Evolutionary conservation across 2,888 invertebrate species (phyloP), one percentile per base, ranked within the genome.

Genomic region (Eristalis tenax): DNA sequence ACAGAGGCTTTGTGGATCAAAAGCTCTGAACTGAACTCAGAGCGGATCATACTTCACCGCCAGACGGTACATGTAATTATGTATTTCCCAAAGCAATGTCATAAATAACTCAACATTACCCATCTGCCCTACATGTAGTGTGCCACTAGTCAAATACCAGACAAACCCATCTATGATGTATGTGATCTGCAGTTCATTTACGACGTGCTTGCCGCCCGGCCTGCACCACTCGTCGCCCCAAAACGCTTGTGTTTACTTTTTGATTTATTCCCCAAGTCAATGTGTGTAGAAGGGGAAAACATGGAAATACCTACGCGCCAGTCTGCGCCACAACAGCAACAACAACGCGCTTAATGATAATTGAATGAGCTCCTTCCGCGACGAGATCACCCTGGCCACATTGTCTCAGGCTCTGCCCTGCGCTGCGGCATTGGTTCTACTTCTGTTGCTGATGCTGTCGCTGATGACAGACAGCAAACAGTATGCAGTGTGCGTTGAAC

Each of bases 351-450:
- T 66, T 83, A 78, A 78, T 63, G 69, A 76, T 87, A 83, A 87
- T 83, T 83, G 87, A 87, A 87, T 80, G 87, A 83, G 87, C 87
- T 83, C 65, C 87, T 83, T 87, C 87, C 87, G 79, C 63, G 87
- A 80, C 57, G 71, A 73, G 63, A 83, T 75, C 76, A 83, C 79
- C 83, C 83, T 8, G 69, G 40, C 32, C 73, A 75, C 83, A 86
- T 83, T 87, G 86, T 79, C 78, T 87, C 79, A 78, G 73, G 64
- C 71, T 28, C 70, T 8, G 4, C 28, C 10, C 1, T 32, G 64
- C 71, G 28, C 66, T 15, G 4, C 56, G 15, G 2, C 18, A 23
- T 26, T 23, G 15, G 56, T 18, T 40, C 18, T 35, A 57, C 28
- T 38, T 13, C 28, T 50, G 50, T 6, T 32, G 38, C 22, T 66